Percentiles rank a stretch among this genome's conserved stretches.
phyloP scores from a whole-genome alignment of 2,888 invertebrate species.

The Teleiodes luculella region DNA sequence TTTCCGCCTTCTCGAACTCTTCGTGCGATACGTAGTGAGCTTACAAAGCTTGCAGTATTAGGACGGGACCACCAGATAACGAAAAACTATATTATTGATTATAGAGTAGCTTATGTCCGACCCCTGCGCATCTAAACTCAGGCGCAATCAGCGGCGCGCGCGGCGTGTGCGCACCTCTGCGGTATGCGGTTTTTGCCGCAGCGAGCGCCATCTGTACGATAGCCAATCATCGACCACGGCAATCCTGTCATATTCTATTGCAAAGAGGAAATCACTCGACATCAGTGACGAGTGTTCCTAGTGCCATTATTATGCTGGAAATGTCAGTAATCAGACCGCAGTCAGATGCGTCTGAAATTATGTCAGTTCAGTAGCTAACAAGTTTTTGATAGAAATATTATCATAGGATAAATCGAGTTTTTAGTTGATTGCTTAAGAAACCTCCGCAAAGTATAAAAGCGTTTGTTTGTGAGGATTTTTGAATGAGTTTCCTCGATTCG shows the following conservation, averaged over 20 bases:
- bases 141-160: slow-evolving; percentile 26
- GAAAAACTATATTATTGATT: no score
- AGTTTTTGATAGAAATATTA: background rate
- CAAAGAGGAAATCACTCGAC: slow-evolving; percentile 8
- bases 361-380: background rate
- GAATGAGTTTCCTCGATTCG: no score
- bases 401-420: no score
- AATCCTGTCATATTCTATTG: slow-evolving; percentile 17
- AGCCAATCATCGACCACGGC: slow-evolving; percentile 40
- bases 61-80: no score
- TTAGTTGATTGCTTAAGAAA: no score
- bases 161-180: slow-evolving; percentile 36
- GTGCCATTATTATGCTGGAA: background rate
- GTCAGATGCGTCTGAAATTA: background rate
- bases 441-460: no score
- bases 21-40: no score
- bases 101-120: background rate
- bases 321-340: slow-evolving; percentile 7
- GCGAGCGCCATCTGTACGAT: slow-evolving; percentile 46
- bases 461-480: no score
- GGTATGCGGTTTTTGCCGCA: slow-evolving; percentile 55
- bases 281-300: slow-evolving; percentile 5
- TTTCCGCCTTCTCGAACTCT: no score
- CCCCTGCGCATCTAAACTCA: slow-evolving; percentile 9
- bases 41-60: no score